A percentile compares a stretch with the other conserved stretches of the same genome.
Conservation (phyloP, 2,888 invertebrate species). For the Oscheius sp. region DNA sequence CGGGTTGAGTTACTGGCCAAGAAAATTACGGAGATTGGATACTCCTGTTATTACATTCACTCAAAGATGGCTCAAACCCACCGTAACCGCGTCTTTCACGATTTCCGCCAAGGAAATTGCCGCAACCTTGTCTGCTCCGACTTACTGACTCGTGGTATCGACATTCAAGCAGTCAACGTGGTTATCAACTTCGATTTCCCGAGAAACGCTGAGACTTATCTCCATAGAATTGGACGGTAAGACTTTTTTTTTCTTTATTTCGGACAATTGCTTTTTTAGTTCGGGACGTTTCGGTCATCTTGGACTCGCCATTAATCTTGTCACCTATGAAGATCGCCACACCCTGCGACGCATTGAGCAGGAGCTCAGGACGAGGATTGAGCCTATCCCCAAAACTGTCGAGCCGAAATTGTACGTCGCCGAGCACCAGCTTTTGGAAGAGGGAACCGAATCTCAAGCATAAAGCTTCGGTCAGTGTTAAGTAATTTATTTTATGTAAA, state of each 20-base stretch:
- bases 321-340: slow-evolving; percentile 98
- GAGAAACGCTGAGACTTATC: slow-evolving; percentile 98
- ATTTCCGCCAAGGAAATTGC: slow-evolving; percentile 96
- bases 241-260: slow-evolving; percentile 73
- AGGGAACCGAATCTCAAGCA: slow-evolving; percentile 3
- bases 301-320: slow-evolving; percentile 98
- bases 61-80: slow-evolving; percentile 98
- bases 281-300: slow-evolving; percentile 89
- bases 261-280: slow-evolving; percentile 31
- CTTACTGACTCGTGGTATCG: slow-evolving; percentile 97
- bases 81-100: slow-evolving; percentile 97
- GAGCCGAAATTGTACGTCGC: slow-evolving; percentile 97
- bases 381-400: slow-evolving; percentile 99
- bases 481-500: background rate
- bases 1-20: slow-evolving; percentile 97
- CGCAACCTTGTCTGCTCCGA: slow-evolving; percentile 93
- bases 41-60: slow-evolving; percentile 99
- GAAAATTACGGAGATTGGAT: slow-evolving; percentile 99
- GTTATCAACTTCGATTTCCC: slow-evolving; percentile 99
- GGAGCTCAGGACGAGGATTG: slow-evolving; percentile 98
- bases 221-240: slow-evolving; percentile 98
- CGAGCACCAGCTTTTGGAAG: slow-evolving; percentile 79
- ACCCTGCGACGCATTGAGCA: slow-evolving; percentile 97
- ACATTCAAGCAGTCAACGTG: slow-evolving; percentile 99
- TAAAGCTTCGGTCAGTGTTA: background rate